These are phyloP conservation scores for Podarcis cretensis DNA, from an alignment of 2,113 vertebrate species.

Conservation along the genomic window DNA sequence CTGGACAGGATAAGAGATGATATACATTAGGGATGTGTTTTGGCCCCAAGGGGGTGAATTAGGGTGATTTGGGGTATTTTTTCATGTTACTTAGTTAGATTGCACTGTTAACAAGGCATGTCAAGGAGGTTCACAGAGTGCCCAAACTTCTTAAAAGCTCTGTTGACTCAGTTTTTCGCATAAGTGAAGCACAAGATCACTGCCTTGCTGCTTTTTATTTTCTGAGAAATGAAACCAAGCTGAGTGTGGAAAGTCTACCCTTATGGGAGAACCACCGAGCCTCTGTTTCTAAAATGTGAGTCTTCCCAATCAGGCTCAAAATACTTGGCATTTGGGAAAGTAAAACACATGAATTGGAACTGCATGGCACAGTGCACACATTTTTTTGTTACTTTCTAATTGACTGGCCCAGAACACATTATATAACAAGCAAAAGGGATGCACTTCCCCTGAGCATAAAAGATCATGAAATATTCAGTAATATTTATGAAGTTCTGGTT, in stretches of 20 bases:
- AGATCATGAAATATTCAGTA: constrained; percentile 62
- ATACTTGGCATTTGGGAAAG: constrained; percentile 51
- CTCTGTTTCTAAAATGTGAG: neutral
- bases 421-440: constrained; percentile 60
- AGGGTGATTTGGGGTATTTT: too few relatives aligned
- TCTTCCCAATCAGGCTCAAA: constrained; percentile 37
- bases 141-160: too few relatives aligned
- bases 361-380: constrained; percentile 53
- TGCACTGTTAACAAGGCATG: neutral
- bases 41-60: too few relatives aligned
- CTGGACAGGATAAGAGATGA: neutral
- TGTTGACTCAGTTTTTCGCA: too few relatives aligned
- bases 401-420: constrained; percentile 49
- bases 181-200: too few relatives aligned
- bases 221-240: too few relatives aligned
- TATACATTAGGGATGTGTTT: neutral
- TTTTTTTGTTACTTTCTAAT: constrained; percentile 62
- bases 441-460: constrained; percentile 56
- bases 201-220: too few relatives aligned
- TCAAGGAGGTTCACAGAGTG: too few relatives aligned
- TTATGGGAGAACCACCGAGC: too few relatives aligned
- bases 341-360: constrained; percentile 55
- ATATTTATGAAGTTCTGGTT: constrained; percentile 59
- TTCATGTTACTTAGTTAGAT: neutral
- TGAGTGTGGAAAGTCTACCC: too few relatives aligned